Evolutionary conservation across 1,140 invertebrate genomes (phyloP), one percentile per base, ranked within the genome.

Genomic region (Globodera ellingtonae): DNA sequence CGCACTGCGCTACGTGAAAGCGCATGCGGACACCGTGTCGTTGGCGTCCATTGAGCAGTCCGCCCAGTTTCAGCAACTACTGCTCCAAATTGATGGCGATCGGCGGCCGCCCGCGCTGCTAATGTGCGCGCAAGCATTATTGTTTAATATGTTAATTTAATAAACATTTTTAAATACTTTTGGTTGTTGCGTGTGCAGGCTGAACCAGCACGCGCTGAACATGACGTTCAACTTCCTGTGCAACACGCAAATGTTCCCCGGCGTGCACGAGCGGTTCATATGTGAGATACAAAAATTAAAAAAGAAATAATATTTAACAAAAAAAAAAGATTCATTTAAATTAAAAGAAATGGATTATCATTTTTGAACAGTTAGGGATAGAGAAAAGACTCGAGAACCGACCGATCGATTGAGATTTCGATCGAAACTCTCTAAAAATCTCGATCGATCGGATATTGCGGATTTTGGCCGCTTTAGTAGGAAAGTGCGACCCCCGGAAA

Each of bases 211-310:
- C 78, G 87, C 87, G 8, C 80, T 88, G 52, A 88, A 88, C 78
- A 88, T 88, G 88, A 89, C 87, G 10, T 88, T 87, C 78, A 88
- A 89, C 78, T 88, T 88, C 71, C 75, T 88, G 18, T 88, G 87
- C 76, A 88, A 88, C 74, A 88, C 87, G 4, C 74, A 48, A 65
- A 79, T 80, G 13, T 81, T 85, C 52, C 79, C 85, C 6, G 87
- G 88, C 6, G 87, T 81, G n/a, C 87, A 88, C 74, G 88, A 88
- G 47, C 73, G 87, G 6, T 83, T 88, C 35, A 84, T 88, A 69
- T 88, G 56, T 62, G 56, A 13, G 56, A 35, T 35, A 3, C 3
- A 35, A 35, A 35, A 24, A 24, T 0, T 24, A 24, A 24, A 24
- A 24, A 35, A 35, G 35, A 35, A 35, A 35, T 35, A 35, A 35